Base-by-base conservation (phyloP, 2,113 vertebrate genomes). In the Odocoileus virginianus region DNA sequence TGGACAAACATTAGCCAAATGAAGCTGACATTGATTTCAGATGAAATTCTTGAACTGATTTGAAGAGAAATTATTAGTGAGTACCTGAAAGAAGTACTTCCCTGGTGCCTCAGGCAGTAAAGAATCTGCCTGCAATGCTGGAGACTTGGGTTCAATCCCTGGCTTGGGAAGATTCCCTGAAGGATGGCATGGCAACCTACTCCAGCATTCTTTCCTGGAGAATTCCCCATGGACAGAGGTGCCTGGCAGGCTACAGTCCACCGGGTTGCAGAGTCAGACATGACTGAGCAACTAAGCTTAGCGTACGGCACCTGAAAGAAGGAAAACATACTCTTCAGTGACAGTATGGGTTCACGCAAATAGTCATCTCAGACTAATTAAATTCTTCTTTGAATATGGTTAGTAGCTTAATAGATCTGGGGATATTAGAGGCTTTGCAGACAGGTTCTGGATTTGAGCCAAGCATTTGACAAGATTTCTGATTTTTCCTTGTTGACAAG, bases 341-440 rank as follows among this genome's bases (percentile, higher is more conserved):
- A 95, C 86, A 79, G 7, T 91, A 58, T 83, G 45, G 78, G 67
- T 89, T 98, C 78, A 94, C 43, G 60, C 74, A 90, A 78, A 94
- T 30, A 91, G 82, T 47, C 91, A 87, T 94, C 86, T 89, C 89
- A 95, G 67, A 87, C 36, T 97, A 93, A 98, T 94, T 96, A 61
- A 97, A 87, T 98, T 95, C 55, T 64, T 86, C 16, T 82, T 97
- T 93, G 97, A 98, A 95, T 93, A 86, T 61, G 40, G 60, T 97
- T 97, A 94, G 91, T 83, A 91, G 23, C n/a, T 95, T 97, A 94
- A 91, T 93, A 93, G 67, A 97, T 89, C 14, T 83, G 88, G 58
- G 30, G 7, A n/a, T 89, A 95, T 94, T 97, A 93, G 45, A 97
- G 52, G 87, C 23, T 47, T 11, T 84, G 8, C 12, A 91, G 88